phyloP scores from a whole-genome alignment of 2,888 invertebrate genomes.

The Graphium colonna region DNA sequence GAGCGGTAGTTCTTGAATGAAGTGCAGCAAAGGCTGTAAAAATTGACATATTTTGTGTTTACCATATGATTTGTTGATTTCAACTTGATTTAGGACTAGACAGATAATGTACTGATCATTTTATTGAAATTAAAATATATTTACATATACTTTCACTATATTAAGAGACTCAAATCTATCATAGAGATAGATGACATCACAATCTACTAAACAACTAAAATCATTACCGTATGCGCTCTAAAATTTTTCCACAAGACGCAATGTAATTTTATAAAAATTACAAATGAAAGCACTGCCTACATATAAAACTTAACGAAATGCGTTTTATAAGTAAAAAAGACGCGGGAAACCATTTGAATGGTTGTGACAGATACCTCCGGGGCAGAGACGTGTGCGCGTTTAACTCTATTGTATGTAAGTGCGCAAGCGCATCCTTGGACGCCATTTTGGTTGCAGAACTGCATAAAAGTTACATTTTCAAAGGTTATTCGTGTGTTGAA shows the following conservation, averaged over 20 bases:
- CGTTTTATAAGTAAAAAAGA: not conserved
- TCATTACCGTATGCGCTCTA: not conserved
- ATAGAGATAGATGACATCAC: too few species aligned
- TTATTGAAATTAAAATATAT: too few species aligned
- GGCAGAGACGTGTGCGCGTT: constrained; percentile 48
- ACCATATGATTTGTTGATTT: too few species aligned
- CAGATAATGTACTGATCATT: too few species aligned
- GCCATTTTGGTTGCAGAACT: constrained; percentile 11
- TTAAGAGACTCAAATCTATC: too few species aligned
- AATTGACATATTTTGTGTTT: too few species aligned
- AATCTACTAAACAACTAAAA: too few species aligned
- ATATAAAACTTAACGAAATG: not conserved
- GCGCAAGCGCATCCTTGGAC: constrained; percentile 49
- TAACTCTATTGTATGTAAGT: constrained; percentile 58
- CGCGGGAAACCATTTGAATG: constrained; percentile 20
- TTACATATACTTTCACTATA: too few species aligned
- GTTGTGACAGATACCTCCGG: constrained; percentile 18
- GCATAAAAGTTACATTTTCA: constrained; percentile 16
- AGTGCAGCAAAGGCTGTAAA: too few species aligned
- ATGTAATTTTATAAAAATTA: not conserved
- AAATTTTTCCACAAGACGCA: not conserved
- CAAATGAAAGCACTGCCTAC: not conserved
- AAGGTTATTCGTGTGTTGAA: constrained; percentile 9
- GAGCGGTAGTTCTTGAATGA: too few species aligned
- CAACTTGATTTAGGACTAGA: too few species aligned